Percentiles rank a stretch among this genome's conserved stretches.
These are phyloP conservation scores for Zeugodacus cucurbitae DNA, from an alignment of 1,140 invertebrate genomes.

Conservation along the genomic window DNA sequence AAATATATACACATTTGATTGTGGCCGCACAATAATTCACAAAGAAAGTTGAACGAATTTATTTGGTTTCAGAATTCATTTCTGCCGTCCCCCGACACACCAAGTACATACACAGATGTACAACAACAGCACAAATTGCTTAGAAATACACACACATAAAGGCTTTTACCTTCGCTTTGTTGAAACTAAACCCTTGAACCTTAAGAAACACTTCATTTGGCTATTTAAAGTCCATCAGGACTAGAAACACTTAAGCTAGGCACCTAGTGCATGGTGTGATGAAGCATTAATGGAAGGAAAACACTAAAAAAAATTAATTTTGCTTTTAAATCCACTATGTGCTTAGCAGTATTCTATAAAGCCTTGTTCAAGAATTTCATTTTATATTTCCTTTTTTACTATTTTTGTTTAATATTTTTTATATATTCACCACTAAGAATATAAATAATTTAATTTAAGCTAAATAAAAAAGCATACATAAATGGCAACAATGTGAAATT, in stretches of 20 bases:
- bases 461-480: neutral
- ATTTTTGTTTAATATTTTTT: neutral
- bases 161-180: no score
- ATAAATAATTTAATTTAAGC: neutral
- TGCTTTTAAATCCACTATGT: no score
- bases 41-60: neutral
- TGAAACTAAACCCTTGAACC: neutral
- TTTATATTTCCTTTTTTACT: neutral
- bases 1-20: neutral
- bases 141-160: neutral
- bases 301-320: no score
- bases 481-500: neutral
- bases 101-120: neutral
- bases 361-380: neutral
- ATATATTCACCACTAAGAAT: no score
- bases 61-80: slow-evolving; percentile 27
- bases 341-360: no score
- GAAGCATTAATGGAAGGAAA: no score
- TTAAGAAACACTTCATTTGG: no score
- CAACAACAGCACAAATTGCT: neutral
- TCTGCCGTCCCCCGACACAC: neutral
- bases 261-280: no score
- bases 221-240: no score
- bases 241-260: no score
- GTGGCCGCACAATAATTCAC: neutral